Evolutionary conservation across 2,888 invertebrate species (phyloP), one percentile per base, ranked within the genome.

Genomic region (Adineta ricciae): DNA sequence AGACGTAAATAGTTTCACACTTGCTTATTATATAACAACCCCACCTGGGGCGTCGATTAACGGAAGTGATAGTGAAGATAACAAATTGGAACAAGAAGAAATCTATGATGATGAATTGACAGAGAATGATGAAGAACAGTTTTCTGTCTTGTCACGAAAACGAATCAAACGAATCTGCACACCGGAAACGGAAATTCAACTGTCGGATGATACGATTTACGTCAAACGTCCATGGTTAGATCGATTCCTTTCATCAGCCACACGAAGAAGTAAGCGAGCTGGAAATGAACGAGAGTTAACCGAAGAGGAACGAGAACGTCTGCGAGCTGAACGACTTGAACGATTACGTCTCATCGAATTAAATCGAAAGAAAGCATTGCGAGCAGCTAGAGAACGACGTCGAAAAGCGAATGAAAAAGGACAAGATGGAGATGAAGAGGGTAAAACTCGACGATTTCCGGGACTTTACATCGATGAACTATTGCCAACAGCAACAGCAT

Each of bases 311-410:
- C 83, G 83, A 24, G n/a, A 64, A 21, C 78, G 78, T 78, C n/a
- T 78, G n/a, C 78, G 78, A 24, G 78, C 41, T 78, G 84, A 54
- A 72, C 24, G 84, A 11, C 54, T 52, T 56, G 78, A 84, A 49
- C 72, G 85, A 21, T 46, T 85, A 54, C 83, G 49, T 72, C 56
- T 21, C 24, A 85, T 84, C 14, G 85, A 85, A 85, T 27, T 32
- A 56, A 83, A 83, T 54, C 32, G 85, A 24, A 85, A 85, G 52
- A 84, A 84, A 84, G 85, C 85, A 9, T 49, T 85, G 41, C 83
- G 82, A 84, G 85, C 83, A 38, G 85, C 85, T 27, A 41, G 14
- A 78, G 41, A 78, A 78, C 7, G 78, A 78, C 78, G 78, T 11
- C 1, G 8, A n/a, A 24, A n/a, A n/a, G 41, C 38, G 4, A 7